phyloP scores from a whole-genome alignment of 2,797 vertebrate species.

The Falco concolor region DNA sequence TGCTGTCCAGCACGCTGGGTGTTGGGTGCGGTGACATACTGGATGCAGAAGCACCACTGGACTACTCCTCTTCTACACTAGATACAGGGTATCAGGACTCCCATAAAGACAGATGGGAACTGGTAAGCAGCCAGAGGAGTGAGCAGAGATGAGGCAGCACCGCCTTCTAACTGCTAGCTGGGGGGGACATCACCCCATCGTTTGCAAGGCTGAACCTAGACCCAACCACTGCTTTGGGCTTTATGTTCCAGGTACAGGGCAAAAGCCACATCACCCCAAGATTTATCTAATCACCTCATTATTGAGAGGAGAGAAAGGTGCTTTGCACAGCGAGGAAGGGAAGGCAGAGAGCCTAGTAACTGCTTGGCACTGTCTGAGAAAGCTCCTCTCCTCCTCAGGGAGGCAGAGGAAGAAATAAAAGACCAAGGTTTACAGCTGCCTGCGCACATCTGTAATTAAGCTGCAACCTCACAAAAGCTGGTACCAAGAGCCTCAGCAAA shows the following conservation, averaged over 20 bases:
- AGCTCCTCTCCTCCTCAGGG: not conserved
- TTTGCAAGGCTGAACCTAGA: not conserved
- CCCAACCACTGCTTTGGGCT: not conserved
- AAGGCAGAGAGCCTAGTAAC: not conserved
- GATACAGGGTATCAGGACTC: not conserved
- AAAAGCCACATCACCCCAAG: not conserved
- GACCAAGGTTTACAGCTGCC: not conserved
- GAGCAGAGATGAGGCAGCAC: not conserved
- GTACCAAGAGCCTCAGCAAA: not conserved
- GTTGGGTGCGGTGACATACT: not conserved
- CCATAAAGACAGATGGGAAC: not conserved
- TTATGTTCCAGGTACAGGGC: not conserved
- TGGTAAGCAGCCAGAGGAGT: not conserved
- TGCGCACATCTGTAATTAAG: not conserved
- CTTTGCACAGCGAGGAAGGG: not conserved
- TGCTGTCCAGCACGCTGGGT: not conserved
- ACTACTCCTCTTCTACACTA: not conserved
- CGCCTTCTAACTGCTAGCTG: not conserved
- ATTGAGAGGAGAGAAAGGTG: not conserved
- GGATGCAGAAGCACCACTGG: not conserved
- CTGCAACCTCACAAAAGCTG: not conserved
- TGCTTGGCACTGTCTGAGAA: not conserved
- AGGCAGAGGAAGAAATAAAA: not conserved
- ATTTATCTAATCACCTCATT: slow-evolving; percentile 42
- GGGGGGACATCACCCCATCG: not conserved